Conservation (phyloP, 2,113 vertebrate species). For the Colaptes auratus region DNA sequence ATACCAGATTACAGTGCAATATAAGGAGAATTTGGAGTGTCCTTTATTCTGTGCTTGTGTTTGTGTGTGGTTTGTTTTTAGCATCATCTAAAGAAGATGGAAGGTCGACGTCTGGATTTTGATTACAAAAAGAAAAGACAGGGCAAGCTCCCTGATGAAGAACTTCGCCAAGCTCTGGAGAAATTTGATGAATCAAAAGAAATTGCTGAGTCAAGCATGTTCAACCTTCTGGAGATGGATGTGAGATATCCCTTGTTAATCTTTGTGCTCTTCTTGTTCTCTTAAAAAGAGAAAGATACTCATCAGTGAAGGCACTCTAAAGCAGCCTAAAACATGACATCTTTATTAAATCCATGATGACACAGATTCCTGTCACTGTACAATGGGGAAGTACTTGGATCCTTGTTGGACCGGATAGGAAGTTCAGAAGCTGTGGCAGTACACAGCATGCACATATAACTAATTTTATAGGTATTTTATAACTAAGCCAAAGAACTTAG, state of each 20-base stretch:
- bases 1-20: not conserved
- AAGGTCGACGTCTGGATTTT: slow-evolving; percentile 95
- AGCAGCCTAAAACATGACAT: not conserved
- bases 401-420: not conserved
- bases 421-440: not conserved
- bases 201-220: slow-evolving; percentile 98
- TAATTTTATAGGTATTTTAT: not conserved
- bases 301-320: not conserved
- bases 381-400: not conserved
- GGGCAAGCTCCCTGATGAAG: slow-evolving; percentile 93
- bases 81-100: slow-evolving; percentile 97
- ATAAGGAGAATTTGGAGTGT: not conserved
- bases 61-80: slow-evolving; percentile 45
- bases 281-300: not conserved
- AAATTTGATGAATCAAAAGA: slow-evolving; percentile 99
- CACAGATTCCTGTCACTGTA: not conserved
- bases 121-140: slow-evolving; percentile 99
- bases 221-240: slow-evolving; percentile 96
- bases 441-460: not conserved
- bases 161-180: slow-evolving; percentile 94
- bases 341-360: not conserved
- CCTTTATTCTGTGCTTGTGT: not conserved
- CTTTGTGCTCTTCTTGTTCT: not conserved
- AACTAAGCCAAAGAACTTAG: not conserved
- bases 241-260: slow-evolving; percentile 78